These are phyloP conservation scores for Phodopus roborovskii DNA, from an alignment of 2,113 vertebrate genomes.

Conservation along the genomic window DNA sequence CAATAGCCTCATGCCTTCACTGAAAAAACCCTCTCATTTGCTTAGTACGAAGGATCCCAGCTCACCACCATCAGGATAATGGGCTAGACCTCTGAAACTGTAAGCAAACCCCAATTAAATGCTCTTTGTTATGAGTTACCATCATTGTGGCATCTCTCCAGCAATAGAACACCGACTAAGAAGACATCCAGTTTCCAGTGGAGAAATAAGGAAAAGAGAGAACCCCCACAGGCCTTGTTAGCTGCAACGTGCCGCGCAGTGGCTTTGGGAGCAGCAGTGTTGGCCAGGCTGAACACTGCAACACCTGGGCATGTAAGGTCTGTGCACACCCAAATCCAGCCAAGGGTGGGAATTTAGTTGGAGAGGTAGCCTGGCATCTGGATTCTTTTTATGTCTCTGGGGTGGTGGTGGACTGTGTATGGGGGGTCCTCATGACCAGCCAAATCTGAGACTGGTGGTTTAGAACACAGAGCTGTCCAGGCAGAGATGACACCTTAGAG, in stretches of 20 bases:
- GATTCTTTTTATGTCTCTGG: background rate
- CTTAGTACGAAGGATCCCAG: background rate
- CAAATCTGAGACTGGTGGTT: background rate
- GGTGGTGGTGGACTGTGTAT: background rate
- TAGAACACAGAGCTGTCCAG: background rate
- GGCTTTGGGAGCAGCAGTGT: background rate
- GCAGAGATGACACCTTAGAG: background rate
- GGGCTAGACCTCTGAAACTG: background rate
- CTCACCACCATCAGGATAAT: background rate
- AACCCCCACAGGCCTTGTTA: background rate
- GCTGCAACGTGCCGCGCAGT: background rate
- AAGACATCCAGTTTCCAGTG: background rate
- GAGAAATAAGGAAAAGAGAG: background rate
- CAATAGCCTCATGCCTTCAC: background rate
- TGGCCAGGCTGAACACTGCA: background rate
- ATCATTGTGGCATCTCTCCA: background rate
- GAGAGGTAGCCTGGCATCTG: background rate
- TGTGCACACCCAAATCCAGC: background rate
- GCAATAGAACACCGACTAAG: background rate
- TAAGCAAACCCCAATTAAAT: background rate
- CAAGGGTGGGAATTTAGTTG: conserved; percentile 27
- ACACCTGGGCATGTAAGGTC: background rate
- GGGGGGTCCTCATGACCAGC: background rate
- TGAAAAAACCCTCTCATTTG: background rate
- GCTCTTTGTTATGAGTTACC: background rate